A percentile compares a stretch with the other conserved stretches of the same genome.
These are phyloP conservation scores for Neosalanx taihuensis DNA, from an alignment of 2,797 vertebrate species.

Conservation along the genomic window DNA sequence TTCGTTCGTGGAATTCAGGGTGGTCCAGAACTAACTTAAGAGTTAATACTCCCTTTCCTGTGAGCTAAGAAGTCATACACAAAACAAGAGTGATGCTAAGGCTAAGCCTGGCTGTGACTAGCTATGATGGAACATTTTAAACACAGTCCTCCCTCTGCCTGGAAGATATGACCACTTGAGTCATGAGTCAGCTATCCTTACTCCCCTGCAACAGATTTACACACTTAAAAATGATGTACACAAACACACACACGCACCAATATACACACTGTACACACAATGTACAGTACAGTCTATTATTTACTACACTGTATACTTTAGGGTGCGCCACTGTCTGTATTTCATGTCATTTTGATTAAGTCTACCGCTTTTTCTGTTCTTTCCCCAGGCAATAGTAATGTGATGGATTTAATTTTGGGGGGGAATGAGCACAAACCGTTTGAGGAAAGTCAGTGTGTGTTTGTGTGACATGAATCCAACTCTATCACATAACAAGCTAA, in stretches of 20 bases:
- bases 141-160: slow-evolving; percentile 23
- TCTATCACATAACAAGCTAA: slow-evolving; percentile 52
- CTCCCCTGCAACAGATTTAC: slow-evolving; percentile 10
- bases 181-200: slow-evolving; percentile 13
- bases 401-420: slow-evolving; percentile 27
- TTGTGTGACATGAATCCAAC: slow-evolving; percentile 51
- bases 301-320: slow-evolving; percentile 10
- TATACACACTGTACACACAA: neutral
- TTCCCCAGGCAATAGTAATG: slow-evolving; percentile 30
- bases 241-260: neutral
- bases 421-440: slow-evolving; percentile 33
- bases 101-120: slow-evolving; percentile 22
- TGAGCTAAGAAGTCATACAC: slow-evolving; percentile 20
- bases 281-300: neutral
- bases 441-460: slow-evolving; percentile 32
- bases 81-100: slow-evolving; percentile 23
- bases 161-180: slow-evolving; percentile 14
- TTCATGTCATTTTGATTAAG: slow-evolving; percentile 32
- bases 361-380: slow-evolving; percentile 9
- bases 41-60: neutral
- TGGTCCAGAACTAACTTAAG: slow-evolving; percentile 14
- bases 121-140: slow-evolving; percentile 22
- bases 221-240: neutral
- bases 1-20: slow-evolving; percentile 22
- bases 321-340: slow-evolving; percentile 17